Conservation (phyloP, 2,797 vertebrate species). For the Serranus cabrilla region DNA sequence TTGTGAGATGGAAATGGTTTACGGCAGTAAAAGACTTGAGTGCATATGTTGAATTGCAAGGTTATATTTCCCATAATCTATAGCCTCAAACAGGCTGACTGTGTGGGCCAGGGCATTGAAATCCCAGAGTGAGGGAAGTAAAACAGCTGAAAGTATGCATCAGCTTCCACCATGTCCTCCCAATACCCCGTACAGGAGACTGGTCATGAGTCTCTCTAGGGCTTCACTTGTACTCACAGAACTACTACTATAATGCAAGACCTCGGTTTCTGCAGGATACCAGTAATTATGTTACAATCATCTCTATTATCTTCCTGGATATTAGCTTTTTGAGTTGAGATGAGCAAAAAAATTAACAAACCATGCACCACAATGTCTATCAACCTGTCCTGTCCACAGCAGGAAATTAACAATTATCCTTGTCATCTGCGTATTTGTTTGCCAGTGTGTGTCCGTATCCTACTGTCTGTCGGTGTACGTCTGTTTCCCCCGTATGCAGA, state of each 20-base stretch:
- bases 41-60: not conserved
- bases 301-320: slow-evolving; percentile 8
- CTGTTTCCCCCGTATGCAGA: slow-evolving; percentile 41
- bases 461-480: slow-evolving; percentile 47
- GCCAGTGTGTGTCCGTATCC: slow-evolving; percentile 41
- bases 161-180: not conserved
- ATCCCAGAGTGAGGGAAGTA: not conserved
- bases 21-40: slow-evolving; percentile 3
- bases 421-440: slow-evolving; percentile 54
- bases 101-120: not conserved
- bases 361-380: slow-evolving; percentile 26
- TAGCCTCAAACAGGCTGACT: not conserved
- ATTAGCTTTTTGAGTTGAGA: slow-evolving; percentile 44
- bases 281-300: not conserved
- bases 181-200: not conserved
- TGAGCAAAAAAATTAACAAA: slow-evolving; percentile 27
- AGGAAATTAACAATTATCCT: slow-evolving; percentile 78
- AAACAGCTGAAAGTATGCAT: not conserved
- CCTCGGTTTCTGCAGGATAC: not conserved
- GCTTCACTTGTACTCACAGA: not conserved
- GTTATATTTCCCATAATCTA: not conserved
- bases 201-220: not conserved
- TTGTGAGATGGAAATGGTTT: not conserved
- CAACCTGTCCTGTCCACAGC: slow-evolving; percentile 39
- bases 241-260: not conserved